phyloP scores from a whole-genome alignment of 2,797 vertebrate genomes.

The Chloroceryle inda region DNA sequence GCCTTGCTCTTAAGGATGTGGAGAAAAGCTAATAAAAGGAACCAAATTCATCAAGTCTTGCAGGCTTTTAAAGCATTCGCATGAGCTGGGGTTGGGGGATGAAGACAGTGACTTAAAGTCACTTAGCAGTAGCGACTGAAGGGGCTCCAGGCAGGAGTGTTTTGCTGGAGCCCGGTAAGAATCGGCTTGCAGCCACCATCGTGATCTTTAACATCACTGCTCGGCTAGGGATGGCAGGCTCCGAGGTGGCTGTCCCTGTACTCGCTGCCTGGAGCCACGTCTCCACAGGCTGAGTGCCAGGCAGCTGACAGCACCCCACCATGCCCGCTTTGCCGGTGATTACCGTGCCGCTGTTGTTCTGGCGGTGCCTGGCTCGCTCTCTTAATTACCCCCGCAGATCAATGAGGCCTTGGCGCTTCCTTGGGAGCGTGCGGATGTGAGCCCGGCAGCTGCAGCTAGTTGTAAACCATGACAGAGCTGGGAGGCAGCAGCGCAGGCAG shows the following conservation, averaged over 20 bases:
- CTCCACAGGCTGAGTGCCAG: background rate
- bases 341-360: background rate
- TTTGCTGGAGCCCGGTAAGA: background rate
- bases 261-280: background rate
- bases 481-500: background rate
- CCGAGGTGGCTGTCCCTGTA: background rate
- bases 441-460: background rate
- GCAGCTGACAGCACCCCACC: background rate
- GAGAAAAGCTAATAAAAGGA: constrained; percentile 50
- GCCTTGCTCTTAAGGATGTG: background rate
- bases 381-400: constrained; percentile 1
- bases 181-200: background rate
- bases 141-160: fast-evolving
- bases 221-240: background rate
- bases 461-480: fast-evolving
- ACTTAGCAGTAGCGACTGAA: fast-evolving
- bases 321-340: background rate
- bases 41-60: background rate
- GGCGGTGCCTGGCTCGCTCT: background rate
- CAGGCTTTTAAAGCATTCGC: background rate
- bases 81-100: background rate
- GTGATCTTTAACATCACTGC: fast-evolving
- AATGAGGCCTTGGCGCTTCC: background rate
- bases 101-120: background rate
- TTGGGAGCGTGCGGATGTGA: background rate